Evolutionary conservation across 2,888 invertebrate genomes (phyloP).

Genomic region (Stratiomys singularior): DNA sequence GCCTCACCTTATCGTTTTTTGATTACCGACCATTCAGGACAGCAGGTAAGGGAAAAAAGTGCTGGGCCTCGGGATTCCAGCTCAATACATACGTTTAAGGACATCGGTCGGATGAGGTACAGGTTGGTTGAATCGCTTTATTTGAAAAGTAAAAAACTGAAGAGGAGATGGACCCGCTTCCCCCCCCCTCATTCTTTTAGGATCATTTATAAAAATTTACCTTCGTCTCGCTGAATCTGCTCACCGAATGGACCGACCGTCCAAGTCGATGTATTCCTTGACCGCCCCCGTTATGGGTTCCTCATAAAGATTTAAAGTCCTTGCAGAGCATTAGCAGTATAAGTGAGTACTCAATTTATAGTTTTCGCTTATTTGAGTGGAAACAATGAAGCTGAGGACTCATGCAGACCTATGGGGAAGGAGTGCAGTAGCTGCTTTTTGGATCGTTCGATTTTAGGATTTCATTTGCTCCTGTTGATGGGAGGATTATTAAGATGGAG

Average conservation of each 20-base stretch:
- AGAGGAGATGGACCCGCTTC: no score
- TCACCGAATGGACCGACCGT: no score
- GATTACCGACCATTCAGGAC: background rate
- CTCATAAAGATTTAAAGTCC: background rate
- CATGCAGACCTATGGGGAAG: no score
- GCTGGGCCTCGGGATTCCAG: background rate
- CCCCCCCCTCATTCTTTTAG: background rate
- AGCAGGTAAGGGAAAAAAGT: background rate
- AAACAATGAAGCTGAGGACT: background rate
- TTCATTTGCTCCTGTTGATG: no score
- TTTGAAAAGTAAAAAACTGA: background rate
- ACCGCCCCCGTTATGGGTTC: no score
- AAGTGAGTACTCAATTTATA: constrained; percentile 25
- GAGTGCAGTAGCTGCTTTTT: no score
- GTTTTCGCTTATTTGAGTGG: constrained; percentile 14
- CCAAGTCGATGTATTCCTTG: no score
- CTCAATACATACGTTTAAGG: background rate
- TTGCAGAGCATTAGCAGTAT: constrained; percentile 10
- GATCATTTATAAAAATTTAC: constrained; percentile 37
- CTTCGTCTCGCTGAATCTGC: background rate
- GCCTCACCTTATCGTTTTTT: background rate
- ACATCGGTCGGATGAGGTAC: background rate
- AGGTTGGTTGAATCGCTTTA: background rate
- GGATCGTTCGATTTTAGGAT: no score
- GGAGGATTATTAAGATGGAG: no score